Base-by-base conservation (phyloP, 2,888 invertebrate genomes). In the Maniola hyperantus region DNA sequence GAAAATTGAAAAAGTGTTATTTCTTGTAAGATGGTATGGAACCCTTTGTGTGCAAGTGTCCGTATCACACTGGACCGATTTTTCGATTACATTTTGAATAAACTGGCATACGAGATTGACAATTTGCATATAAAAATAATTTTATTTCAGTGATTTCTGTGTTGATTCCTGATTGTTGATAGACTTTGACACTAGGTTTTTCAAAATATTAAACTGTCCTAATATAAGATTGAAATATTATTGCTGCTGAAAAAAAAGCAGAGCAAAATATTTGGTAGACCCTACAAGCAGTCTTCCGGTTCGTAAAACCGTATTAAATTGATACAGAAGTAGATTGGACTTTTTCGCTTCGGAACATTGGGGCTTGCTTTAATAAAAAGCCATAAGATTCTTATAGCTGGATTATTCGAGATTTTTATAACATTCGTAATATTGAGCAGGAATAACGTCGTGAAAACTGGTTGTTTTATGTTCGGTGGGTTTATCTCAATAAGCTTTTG, bases 291-390 rank as follows among this genome's bases (percentile, higher is more conserved):
- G 57, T 57, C 39, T 57, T 57, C 57, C 57, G 57, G 39, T 42
- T 42, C 57, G 39, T 20, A 39, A 18, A 20, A 36, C 55, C 34
- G 46, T 64, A 55, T 55, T 64, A 55, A 64, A 62, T 62, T 39
- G 51, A 42, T 53, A 62, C 53, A 62, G 39, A 64, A 46, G 53
- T 53, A 64, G 55, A 64, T 64, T 34, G 55, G 54, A 55, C 55
- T 55, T 55, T 64, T 64, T 64, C 20, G 55, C 46, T 55, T 18
- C 20, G 39, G 57, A 57, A 57, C 57, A 42, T 57, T 39, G 20
- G 10, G 57, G 57, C 18, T n/a, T 42, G 57, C 42, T 20, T 42
- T 57, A 57, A 42, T 57, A 57, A 57, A 57, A 57, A 42, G 42
- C 42, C 11, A 57, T 57, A 57, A 57, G 39, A 39, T 57, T 57